These are phyloP conservation scores for Pica pica DNA, from an alignment of 2,113 vertebrate genomes.

Conservation along the genomic window DNA sequence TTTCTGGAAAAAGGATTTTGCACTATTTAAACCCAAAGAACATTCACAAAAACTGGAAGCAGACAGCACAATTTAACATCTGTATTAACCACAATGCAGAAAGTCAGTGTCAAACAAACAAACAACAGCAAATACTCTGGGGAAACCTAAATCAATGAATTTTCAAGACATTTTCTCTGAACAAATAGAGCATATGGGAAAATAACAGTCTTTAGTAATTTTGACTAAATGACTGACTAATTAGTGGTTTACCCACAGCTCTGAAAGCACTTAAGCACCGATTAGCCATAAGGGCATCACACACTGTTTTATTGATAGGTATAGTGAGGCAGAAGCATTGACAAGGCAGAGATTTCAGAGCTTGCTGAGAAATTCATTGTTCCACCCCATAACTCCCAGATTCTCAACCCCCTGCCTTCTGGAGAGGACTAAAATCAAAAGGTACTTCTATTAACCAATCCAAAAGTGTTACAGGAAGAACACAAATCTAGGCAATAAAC, in stretches of 20 bases:
- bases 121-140: background rate
- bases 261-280: background rate
- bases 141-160: background rate
- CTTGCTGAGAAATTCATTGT: background rate
- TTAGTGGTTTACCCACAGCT: background rate
- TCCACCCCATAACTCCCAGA: background rate
- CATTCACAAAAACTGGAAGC: background rate
- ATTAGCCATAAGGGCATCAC: background rate
- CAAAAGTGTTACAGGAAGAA: background rate
- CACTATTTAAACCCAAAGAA: background rate
- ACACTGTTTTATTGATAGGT: background rate
- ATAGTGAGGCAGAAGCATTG: background rate
- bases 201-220: background rate
- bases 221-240: slow-evolving; percentile 3
- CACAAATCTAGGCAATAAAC: background rate
- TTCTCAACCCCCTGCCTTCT: background rate
- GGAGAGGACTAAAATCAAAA: background rate
- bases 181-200: background rate
- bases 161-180: background rate
- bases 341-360: background rate
- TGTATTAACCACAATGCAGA: slow-evolving; percentile 4
- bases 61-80: background rate
- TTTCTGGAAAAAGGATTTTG: slow-evolving; percentile 1
- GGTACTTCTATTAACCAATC: background rate
- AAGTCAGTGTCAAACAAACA: background rate